A percentile compares a stretch with the other conserved stretches of the same genome.
Conservation (phyloP, 2,797 vertebrate species). For the Sebastes kiyomatsui region DNA sequence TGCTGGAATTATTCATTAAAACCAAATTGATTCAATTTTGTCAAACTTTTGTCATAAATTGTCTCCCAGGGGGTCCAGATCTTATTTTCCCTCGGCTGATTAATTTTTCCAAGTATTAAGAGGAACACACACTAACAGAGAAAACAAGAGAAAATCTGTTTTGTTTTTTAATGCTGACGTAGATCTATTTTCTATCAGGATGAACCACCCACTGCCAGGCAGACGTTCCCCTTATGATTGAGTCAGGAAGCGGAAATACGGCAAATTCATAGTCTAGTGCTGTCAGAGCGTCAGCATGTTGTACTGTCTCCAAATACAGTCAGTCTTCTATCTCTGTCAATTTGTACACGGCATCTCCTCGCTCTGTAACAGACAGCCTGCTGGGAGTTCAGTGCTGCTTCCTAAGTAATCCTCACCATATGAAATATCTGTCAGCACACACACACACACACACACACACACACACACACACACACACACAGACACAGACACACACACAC, state of each 20-base stretch:
- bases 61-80: neutral
- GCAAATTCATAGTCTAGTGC: neutral
- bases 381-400: constrained; percentile 52
- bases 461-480: neutral
- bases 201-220: neutral
- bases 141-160: neutral
- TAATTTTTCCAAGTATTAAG: neutral
- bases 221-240: neutral
- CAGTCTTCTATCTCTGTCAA: constrained; percentile 23
- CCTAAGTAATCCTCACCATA: constrained; percentile 62
- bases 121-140: neutral
- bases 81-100: neutral
- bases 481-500: neutral
- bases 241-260: neutral
- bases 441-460: neutral
- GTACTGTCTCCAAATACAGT: neutral
- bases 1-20: neutral
- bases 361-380: constrained; percentile 33
- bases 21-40: neutral
- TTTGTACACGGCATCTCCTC: constrained; percentile 15
- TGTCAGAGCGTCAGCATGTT: neutral
- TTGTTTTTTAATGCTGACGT: neutral
- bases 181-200: neutral
- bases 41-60: neutral
- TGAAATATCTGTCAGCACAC: constrained; percentile 52